phyloP scores from a whole-genome alignment of 2,113 vertebrate genomes.

The Tachuris rubrigastra region DNA sequence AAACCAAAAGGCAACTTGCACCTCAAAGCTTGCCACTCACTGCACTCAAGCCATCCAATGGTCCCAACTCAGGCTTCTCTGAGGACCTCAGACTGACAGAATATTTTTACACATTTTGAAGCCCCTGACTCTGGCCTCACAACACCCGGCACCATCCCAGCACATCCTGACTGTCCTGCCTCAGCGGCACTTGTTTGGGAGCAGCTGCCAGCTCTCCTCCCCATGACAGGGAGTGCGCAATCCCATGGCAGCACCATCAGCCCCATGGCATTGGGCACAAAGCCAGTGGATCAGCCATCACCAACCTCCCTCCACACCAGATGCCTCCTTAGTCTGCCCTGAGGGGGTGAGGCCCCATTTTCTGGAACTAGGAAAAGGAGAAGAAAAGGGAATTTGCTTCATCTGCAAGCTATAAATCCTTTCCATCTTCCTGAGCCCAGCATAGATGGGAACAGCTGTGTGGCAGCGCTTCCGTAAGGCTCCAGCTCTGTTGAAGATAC shows the following conservation, averaged over 20 bases:
- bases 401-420: constrained; percentile 11
- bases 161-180: neutral
- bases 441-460: neutral
- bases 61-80: neutral
- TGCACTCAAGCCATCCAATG: accelerated
- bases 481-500: neutral
- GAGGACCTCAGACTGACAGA: neutral
- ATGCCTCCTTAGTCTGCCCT: neutral
- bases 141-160: neutral
- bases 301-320: neutral
- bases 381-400: neutral
- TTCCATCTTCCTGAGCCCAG: neutral
- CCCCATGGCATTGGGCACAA: accelerated
- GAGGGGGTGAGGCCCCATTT: neutral
- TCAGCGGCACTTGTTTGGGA: accelerated
- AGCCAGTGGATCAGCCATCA: neutral
- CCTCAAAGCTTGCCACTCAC: neutral
- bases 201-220: neutral
- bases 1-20: neutral
- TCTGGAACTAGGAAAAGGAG: neutral
- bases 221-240: accelerated
- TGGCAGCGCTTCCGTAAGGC: neutral
- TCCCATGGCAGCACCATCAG: neutral
- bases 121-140: neutral
- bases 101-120: neutral